Conservation (phyloP, 2,888 invertebrate species). For the Aelia acuminata region DNA sequence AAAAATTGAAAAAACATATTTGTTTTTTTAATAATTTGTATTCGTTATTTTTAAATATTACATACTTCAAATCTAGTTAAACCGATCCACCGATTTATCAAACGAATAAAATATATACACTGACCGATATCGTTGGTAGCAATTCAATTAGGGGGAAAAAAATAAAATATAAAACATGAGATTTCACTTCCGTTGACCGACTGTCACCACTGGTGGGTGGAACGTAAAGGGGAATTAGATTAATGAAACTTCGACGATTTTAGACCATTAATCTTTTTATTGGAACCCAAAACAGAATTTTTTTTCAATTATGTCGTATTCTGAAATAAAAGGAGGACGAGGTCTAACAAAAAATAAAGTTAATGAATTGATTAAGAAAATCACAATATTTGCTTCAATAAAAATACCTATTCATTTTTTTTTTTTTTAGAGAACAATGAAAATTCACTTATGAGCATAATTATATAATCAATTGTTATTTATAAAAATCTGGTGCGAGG, state of each 20-base stretch:
- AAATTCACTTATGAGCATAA: too few relatives aligned
- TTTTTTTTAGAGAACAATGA: too few relatives aligned
- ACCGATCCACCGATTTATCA: background rate
- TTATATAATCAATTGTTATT: too few relatives aligned
- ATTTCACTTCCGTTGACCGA: constrained; percentile 28
- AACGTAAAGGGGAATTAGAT: constrained; percentile 36
- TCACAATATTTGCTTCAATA: too few relatives aligned
- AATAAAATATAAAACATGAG: background rate
- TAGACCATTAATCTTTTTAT: constrained; percentile 32
- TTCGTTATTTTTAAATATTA: too few relatives aligned
- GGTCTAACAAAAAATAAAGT: background rate
- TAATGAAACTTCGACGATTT: constrained; percentile 40
- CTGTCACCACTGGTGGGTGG: background rate
- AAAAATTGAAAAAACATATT: too few relatives aligned
- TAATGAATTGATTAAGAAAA: background rate
- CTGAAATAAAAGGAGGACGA: background rate
- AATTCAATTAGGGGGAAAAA: background rate
- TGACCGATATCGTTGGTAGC: background rate
- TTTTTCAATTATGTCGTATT: background rate
- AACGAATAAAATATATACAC: background rate
- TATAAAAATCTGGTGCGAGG: too few relatives aligned
- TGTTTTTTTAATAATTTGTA: too few relatives aligned
- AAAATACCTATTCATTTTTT: too few relatives aligned
- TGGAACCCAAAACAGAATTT: background rate
- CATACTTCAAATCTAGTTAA: too few relatives aligned